These are phyloP conservation scores for Neostethus bicornis DNA, from an alignment of 2,797 vertebrate genomes.

Conservation along the genomic window DNA sequence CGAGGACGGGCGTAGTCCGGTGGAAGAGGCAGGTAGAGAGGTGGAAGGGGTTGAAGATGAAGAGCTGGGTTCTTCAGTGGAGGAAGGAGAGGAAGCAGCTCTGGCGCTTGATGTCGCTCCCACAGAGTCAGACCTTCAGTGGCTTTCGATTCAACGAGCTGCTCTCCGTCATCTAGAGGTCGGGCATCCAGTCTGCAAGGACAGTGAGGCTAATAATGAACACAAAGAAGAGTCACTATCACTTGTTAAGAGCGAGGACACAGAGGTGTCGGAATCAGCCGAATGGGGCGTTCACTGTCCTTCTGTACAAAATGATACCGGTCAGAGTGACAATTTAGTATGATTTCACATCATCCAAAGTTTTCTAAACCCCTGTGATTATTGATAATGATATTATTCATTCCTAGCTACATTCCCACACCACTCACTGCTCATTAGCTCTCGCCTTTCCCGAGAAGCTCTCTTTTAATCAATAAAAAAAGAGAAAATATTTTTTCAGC, in stretches of 20 bases:
- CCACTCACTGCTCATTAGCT: constrained; percentile 17
- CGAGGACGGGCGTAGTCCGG: constrained; percentile 71
- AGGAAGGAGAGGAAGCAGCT: constrained; percentile 75
- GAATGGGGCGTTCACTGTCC: constrained; percentile 53
- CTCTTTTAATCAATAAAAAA: constrained; percentile 50
- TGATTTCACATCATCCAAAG: constrained; percentile 45
- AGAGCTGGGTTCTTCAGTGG: constrained; percentile 63
- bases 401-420: constrained; percentile 33
- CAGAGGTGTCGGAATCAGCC: constrained; percentile 23
- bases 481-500: constrained; percentile 44
- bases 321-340: constrained; percentile 61
- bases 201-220: constrained; percentile 16
- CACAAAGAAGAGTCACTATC: constrained; percentile 23
- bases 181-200: constrained; percentile 13
- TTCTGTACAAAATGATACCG: constrained; percentile 46
- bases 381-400: constrained; percentile 49
- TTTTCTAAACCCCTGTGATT: constrained; percentile 29
- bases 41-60: constrained; percentile 61
- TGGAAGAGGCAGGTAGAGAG: constrained; percentile 69
- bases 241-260: constrained; percentile 25
- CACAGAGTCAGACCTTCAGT: constrained; percentile 41
- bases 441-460: constrained; percentile 25
- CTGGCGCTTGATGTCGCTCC: constrained; percentile 58
- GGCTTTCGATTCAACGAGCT: constrained; percentile 37
- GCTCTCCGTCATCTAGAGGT: constrained; percentile 20